Conservation (phyloP, 2,113 vertebrate genomes). For the Machaerirhynchus nigripectus region DNA sequence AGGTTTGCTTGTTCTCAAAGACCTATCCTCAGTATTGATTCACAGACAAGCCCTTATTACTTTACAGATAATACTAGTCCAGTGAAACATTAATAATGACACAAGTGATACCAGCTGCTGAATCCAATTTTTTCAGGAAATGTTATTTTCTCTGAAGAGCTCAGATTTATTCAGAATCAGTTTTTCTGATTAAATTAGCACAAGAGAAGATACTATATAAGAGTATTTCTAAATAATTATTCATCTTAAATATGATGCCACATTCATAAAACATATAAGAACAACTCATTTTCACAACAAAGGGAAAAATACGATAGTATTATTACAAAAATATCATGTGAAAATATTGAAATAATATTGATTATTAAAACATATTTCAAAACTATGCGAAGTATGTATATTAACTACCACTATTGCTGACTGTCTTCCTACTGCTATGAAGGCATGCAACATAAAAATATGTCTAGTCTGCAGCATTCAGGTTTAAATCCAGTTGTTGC, state of each 20-base stretch:
- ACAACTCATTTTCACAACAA: background rate
- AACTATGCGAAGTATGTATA: background rate
- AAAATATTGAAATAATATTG: background rate
- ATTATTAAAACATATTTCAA: background rate
- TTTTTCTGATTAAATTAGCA: background rate
- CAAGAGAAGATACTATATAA: background rate
- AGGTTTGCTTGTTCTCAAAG: background rate
- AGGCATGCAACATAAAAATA: background rate
- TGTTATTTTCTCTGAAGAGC: background rate
- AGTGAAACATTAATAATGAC: background rate
- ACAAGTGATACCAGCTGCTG: background rate
- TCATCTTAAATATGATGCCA: background rate
- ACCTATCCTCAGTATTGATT: background rate
- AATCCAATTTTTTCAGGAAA: background rate
- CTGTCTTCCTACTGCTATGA: background rate
- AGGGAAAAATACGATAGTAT: background rate
- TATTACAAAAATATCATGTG: background rate
- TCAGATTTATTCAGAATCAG: background rate
- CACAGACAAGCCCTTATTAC: background rate
- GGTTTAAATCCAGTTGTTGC: background rate
- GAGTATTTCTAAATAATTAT: background rate
- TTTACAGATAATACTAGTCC: background rate
- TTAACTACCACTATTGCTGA: background rate
- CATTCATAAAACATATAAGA: background rate
- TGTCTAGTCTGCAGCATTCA: background rate